phyloP scores from a whole-genome alignment of 1,140 invertebrate species.

The Lamellibrachia luymesi region DNA sequence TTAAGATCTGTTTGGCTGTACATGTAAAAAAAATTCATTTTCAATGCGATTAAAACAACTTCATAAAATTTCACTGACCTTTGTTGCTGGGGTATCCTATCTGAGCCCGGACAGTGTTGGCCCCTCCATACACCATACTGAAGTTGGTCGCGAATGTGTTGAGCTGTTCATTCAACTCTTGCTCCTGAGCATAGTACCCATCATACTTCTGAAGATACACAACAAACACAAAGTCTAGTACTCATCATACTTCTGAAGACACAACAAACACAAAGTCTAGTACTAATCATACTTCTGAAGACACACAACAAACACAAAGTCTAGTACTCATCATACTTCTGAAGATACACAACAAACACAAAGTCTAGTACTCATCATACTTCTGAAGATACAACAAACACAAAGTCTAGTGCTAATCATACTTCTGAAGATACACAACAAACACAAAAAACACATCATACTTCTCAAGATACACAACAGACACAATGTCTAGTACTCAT shows the following conservation, averaged over 20 bases:
- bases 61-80: not conserved
- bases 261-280: too few relatives aligned
- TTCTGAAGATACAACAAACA: too few relatives aligned
- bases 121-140: constrained; percentile 25
- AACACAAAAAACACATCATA: not conserved
- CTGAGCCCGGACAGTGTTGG: constrained; percentile 28
- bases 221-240: too few relatives aligned
- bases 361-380: too few relatives aligned
- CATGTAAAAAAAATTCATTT: too few relatives aligned
- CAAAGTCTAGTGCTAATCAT: not conserved
- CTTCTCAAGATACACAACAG: not conserved
- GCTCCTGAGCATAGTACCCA: constrained; percentile 27
- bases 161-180: constrained; percentile 31
- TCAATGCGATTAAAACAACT: too few relatives aligned
- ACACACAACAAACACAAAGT: too few relatives aligned
- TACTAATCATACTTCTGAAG: too few relatives aligned
- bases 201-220: not conserved
- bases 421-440: not conserved
- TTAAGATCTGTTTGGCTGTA: too few relatives aligned
- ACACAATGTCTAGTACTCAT: not conserved
- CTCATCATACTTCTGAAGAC: too few relatives aligned
- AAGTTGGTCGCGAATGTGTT: constrained; percentile 29
- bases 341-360: too few relatives aligned
- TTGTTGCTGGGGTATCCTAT: constrained; percentile 13
- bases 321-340: too few relatives aligned